Conservation (phyloP, 1,140 invertebrate species). For the Platyscapa corneri region DNA sequence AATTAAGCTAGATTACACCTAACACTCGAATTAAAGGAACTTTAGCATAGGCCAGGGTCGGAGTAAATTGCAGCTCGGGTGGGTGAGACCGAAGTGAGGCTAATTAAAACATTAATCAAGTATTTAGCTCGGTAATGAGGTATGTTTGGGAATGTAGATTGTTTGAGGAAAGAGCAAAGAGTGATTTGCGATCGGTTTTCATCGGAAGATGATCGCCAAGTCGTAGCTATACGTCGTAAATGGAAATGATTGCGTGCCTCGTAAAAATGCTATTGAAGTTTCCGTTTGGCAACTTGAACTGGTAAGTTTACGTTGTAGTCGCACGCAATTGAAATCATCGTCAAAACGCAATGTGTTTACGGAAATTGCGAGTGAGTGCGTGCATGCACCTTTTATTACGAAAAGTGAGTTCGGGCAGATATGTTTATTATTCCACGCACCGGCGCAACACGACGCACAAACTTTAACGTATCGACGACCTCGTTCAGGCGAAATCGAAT, state of each 20-base stretch:
- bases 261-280: conserved; percentile 30
- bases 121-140: too few relatives aligned
- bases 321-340: conserved; percentile 47
- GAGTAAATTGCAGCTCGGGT: too few relatives aligned
- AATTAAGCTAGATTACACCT: not conserved
- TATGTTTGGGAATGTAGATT: too few relatives aligned
- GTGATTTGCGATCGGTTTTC: conserved; percentile 12
- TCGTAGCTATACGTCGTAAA: not conserved
- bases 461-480: not conserved
- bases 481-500: not conserved
- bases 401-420: conserved; percentile 39
- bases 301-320: conserved; percentile 29
- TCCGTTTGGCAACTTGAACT: conserved; percentile 30
- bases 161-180: too few relatives aligned
- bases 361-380: conserved; percentile 40
- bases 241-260: conserved; percentile 10
- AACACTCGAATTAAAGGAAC: not conserved
- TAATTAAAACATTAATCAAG: too few relatives aligned
- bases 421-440: conserved; percentile 38
- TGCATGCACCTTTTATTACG: conserved; percentile 40
- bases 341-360: conserved; percentile 48
- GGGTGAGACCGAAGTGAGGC: too few relatives aligned
- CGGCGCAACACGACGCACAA: not conserved
- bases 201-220: conserved; percentile 7
- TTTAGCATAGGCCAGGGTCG: too few relatives aligned